A percentile compares a stretch with the other conserved stretches of the same genome.
These are phyloP conservation scores for Tinea trinotella DNA, from an alignment of 2,888 invertebrate species.

Conservation along the genomic window DNA sequence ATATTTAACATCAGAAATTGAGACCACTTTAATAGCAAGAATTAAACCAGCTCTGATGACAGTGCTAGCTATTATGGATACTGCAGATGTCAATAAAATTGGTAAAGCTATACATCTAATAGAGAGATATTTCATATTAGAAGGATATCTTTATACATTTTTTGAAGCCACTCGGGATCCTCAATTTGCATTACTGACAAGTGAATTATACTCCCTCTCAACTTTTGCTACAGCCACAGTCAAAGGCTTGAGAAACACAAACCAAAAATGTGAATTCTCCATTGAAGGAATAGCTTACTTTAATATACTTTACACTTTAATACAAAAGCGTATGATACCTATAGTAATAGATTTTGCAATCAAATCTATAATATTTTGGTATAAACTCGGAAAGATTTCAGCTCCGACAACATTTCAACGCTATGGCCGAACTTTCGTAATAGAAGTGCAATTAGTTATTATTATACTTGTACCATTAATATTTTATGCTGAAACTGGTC, in stretches of 20 bases:
- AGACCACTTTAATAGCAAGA: background rate
- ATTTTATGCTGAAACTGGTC: background rate
- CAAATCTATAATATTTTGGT: constrained; percentile 31
- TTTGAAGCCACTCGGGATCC: constrained; percentile 14
- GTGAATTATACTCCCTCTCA: constrained; percentile 3
- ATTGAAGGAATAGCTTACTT: constrained; percentile 16
- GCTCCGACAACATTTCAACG: constrained; percentile 29
- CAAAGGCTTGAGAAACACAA: background rate
- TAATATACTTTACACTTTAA: constrained; percentile 17
- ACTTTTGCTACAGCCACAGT: constrained; percentile 13
- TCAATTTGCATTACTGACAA: constrained; percentile 9
- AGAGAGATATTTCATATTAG: constrained; percentile 15
- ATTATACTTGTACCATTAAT: constrained; percentile 18
- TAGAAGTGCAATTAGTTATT: constrained; percentile 31
- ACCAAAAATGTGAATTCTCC: constrained; percentile 2
- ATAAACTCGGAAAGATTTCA: constrained; percentile 26
- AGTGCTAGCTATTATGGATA: constrained; percentile 15
- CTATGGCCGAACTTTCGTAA: constrained; percentile 30
- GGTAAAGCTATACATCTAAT: constrained; percentile 15
- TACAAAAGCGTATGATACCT: constrained; percentile 14
- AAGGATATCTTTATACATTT: constrained; percentile 1
- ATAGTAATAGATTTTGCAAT: constrained; percentile 28
- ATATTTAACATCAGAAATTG: constrained; percentile 15
- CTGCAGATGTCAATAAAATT: constrained; percentile 1
- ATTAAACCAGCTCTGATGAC: constrained; percentile 15